A percentile compares a stretch with the other conserved stretches of the same genome.
phyloP scores from a whole-genome alignment of 2,797 vertebrate species.

The Neosilurus mollespiculum region DNA sequence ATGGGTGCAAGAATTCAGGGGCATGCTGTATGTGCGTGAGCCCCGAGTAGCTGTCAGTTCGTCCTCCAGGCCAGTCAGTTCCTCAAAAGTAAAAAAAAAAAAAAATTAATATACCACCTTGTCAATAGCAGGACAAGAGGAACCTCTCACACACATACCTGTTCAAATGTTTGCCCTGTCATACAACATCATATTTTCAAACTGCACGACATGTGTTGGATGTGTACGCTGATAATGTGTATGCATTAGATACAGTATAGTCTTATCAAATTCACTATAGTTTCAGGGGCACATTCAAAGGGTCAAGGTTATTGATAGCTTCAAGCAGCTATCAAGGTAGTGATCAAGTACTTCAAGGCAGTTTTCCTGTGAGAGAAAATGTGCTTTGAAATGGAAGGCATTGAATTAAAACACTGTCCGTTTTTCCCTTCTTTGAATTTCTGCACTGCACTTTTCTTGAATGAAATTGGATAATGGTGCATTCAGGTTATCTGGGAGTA shows the following conservation, averaged over 20 bases:
- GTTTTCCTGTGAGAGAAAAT: background rate
- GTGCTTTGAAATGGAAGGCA: too few relatives aligned
- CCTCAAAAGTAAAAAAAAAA: constrained; percentile 41
- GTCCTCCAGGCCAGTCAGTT: constrained; percentile 42
- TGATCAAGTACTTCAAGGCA: background rate
- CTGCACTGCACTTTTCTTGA: too few relatives aligned
- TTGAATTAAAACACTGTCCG: too few relatives aligned
- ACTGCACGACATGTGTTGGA: background rate
- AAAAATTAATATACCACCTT: constrained; percentile 40
- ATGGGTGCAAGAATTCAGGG: too few relatives aligned
- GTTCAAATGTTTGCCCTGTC: constrained; percentile 12
- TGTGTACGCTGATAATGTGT: background rate
- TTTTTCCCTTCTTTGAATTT: too few relatives aligned
- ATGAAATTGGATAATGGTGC: too few relatives aligned
- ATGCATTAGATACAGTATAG: background rate
- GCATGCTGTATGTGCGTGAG: constrained; percentile 6
- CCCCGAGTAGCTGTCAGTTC: constrained; percentile 39
- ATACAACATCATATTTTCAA: background rate
- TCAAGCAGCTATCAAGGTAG: background rate
- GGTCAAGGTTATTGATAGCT: background rate
- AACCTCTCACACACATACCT: constrained; percentile 15
- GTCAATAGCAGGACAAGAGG: constrained; percentile 36
- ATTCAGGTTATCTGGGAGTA: too few relatives aligned
- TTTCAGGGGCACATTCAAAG: background rate
- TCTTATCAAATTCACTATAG: background rate